Percentiles rank a stretch among this genome's conserved stretches.
phyloP scores from a whole-genome alignment of 2,888 invertebrate genomes.

The Brenthis ino region DNA sequence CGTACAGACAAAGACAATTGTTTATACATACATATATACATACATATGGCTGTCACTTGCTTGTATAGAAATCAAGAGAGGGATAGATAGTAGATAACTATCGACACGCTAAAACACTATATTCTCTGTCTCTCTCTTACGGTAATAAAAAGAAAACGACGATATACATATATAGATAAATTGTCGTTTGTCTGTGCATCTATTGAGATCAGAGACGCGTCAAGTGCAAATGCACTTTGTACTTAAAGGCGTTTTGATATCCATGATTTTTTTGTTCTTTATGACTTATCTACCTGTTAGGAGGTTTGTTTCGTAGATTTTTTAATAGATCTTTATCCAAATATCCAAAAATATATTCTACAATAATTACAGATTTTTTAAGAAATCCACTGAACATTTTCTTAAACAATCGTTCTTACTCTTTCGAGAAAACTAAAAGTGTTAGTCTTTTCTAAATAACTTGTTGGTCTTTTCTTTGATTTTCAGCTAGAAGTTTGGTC shows the following conservation, averaged over 20 bases:
- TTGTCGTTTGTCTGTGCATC: constrained; percentile 40
- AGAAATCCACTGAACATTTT: no score
- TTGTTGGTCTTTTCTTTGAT: no score
- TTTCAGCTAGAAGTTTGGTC: no score
- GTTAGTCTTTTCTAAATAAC: no score
- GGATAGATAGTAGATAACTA: constrained; percentile 6
- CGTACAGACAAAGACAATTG: constrained; percentile 32
- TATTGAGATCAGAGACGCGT: constrained; percentile 37
- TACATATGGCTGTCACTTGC: not conserved
- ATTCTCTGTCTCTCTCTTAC: constrained; percentile 11
- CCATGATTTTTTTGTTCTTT: constrained; percentile 19
- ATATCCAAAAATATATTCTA: no score
- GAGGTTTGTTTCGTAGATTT: not conserved
- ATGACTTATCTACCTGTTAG: constrained; percentile 8
- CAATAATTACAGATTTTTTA: no score
- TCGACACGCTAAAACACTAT: not conserved
- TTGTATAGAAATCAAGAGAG: constrained; percentile 16
- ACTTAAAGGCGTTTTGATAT: constrained; percentile 22
- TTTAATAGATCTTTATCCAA: no score
- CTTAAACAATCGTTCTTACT: no score
- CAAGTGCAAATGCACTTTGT: constrained; percentile 32
- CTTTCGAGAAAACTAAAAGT: no score
- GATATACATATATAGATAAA: constrained; percentile 38
- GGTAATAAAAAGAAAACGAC: not conserved
- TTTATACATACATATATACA: constrained; percentile 16